These are phyloP conservation scores for Trachymyrmex cornetzi DNA, from an alignment of 1,140 invertebrate genomes.

Conservation along the genomic window DNA sequence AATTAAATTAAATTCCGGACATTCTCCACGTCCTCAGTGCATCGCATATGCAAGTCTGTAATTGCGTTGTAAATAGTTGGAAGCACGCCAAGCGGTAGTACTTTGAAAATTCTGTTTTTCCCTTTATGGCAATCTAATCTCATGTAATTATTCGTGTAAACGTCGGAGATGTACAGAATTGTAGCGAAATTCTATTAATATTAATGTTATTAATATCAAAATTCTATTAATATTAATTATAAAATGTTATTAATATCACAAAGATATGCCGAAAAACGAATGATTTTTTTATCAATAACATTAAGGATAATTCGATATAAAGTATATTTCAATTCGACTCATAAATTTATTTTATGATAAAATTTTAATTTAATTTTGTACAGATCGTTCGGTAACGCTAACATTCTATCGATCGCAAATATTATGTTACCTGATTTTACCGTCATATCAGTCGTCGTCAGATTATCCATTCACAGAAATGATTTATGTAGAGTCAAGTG, in stretches of 20 bases:
- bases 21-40: neutral
- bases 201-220: neutral
- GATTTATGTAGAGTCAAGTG: neutral
- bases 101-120: conserved; percentile 38
- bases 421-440: neutral
- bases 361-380: neutral
- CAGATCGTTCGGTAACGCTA: neutral
- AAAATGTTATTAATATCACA: neutral
- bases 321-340: conserved; percentile 6
- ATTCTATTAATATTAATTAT: conserved; percentile 17
- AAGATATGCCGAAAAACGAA: neutral
- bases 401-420: neutral
- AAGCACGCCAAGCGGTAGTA: conserved; percentile 15
- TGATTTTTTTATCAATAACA: neutral
- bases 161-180: neutral
- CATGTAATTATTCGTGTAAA: conserved; percentile 3
- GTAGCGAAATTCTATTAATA: conserved; percentile 1
- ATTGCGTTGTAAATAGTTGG: conserved; percentile 55
- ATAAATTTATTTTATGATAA: neutral
- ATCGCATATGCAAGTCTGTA: conserved; percentile 36
- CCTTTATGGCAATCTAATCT: conserved; percentile 12
- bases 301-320: neutral
- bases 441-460: neutral
- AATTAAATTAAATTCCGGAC: conserved; percentile 59
- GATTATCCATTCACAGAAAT: neutral